phyloP scores from a whole-genome alignment of 2,113 vertebrate genomes.

The Cynopterus brachyotis region DNA sequence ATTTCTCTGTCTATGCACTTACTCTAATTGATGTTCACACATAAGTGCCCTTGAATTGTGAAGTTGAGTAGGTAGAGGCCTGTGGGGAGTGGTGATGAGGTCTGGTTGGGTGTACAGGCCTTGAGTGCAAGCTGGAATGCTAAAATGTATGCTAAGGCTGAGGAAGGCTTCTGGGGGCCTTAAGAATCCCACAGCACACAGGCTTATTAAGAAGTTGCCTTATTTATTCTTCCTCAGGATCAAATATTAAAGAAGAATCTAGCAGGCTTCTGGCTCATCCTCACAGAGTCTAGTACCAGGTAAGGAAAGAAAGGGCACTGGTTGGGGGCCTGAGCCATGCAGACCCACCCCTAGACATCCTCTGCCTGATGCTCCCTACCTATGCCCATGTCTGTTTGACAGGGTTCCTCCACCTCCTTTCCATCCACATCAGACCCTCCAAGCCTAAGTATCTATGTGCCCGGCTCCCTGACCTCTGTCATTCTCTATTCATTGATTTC shows the following conservation, averaged over 20 bases:
- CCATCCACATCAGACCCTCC: neutral
- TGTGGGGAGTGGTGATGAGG: rapidly evolving
- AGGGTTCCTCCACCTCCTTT: neutral
- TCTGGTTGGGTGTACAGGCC: neutral
- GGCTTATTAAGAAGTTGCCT: neutral
- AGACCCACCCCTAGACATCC: neutral
- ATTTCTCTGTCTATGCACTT: neutral
- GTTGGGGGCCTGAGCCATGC: neutral
- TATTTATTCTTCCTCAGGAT: slow-evolving; percentile 1
- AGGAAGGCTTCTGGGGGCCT: neutral
- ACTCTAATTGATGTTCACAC: neutral
- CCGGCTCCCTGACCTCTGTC: neutral
- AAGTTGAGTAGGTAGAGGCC: neutral
- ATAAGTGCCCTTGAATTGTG: neutral
- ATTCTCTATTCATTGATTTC: neutral
- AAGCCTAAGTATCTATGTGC: neutral
- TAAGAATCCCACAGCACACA: neutral
- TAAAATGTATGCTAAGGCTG: neutral
- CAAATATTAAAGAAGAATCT: neutral
- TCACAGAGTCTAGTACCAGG: neutral
- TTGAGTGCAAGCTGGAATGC: neutral
- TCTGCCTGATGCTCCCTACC: neutral
- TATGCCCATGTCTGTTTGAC: neutral
- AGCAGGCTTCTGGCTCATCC: neutral
- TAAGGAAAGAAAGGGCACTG: neutral